A percentile compares a stretch with the other conserved stretches of the same genome.
Evolutionary conservation across 2,797 vertebrate genomes (phyloP).

Genomic region (Chiroxiphia lanceolata): DNA sequence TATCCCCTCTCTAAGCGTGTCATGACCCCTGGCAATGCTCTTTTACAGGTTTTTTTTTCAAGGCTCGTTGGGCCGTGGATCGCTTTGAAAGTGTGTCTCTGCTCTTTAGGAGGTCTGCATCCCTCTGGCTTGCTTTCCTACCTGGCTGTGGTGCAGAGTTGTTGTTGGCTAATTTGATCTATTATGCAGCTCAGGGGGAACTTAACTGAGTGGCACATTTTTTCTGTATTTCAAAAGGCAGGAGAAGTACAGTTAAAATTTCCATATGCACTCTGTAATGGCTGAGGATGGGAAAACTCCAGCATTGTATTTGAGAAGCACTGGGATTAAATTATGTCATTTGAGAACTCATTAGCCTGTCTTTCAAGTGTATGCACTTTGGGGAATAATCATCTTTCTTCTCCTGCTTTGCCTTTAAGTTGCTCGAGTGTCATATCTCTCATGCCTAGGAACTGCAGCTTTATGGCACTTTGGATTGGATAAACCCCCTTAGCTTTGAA

Average conservation of each 20-base stretch:
- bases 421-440: background rate
- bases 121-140: background rate
- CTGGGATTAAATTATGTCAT: conserved; percentile 52
- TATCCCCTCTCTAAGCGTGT: background rate
- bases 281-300: conserved; percentile 4
- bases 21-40: background rate
- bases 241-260: conserved; percentile 10
- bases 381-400: conserved; percentile 26
- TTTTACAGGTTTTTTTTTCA: background rate
- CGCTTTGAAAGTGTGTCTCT: background rate
- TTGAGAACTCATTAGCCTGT: conserved; percentile 57
- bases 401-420: conserved; percentile 39
- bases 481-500: conserved; percentile 52
- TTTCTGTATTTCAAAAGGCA: background rate
- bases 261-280: background rate
- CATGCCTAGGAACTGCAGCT: conserved; percentile 25
- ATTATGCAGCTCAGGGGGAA: background rate
- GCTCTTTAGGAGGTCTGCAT: background rate
- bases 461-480: conserved; percentile 51
- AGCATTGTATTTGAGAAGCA: conserved; percentile 38
- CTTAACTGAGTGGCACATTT: background rate
- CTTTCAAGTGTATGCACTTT: conserved; percentile 57
- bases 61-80: background rate
- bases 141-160: background rate
- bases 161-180: background rate